Conservation (phyloP, 2,797 vertebrate species). For the Sebastes taczanowskii region DNA sequence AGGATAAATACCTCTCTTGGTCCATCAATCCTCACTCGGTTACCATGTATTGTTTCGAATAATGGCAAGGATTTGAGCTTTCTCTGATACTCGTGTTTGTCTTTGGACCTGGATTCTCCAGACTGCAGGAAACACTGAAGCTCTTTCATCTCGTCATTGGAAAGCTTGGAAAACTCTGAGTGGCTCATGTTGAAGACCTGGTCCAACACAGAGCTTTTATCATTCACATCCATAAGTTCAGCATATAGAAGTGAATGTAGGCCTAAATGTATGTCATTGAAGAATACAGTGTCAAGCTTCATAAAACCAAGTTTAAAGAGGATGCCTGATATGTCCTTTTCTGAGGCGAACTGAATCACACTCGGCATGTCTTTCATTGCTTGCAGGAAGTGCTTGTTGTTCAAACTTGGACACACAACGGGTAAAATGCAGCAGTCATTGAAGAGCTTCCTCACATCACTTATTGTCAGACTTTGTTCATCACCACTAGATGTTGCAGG, state of each 20-base stretch:
- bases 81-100: constrained; percentile 24
- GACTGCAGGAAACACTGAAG: constrained; percentile 66
- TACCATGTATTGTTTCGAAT: constrained; percentile 74
- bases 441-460: constrained; percentile 66
- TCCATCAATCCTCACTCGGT: constrained; percentile 64
- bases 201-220: constrained; percentile 68
- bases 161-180: constrained; percentile 66
- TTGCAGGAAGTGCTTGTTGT: constrained; percentile 60
- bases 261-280: accelerated
- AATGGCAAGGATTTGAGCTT: constrained; percentile 79
- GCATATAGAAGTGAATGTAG: accelerated
- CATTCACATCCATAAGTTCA: constrained; percentile 65
- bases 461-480: constrained; percentile 25
- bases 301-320: constrained; percentile 79
- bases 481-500: accelerated
- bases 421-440: constrained; percentile 70
- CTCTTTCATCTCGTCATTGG: constrained; percentile 21
- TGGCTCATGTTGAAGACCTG: constrained; percentile 45
- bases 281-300: constrained; percentile 47
- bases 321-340: constrained; percentile 20
- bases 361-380: constrained; percentile 61
- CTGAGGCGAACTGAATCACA: constrained; percentile 34
- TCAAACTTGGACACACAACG: constrained; percentile 65
- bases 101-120: constrained; percentile 49
- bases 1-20: constrained; percentile 58